Evolutionary conservation across 2,113 vertebrate genomes (phyloP), one percentile per base, ranked within the genome.

Genomic region (Mus musculus): DNA sequence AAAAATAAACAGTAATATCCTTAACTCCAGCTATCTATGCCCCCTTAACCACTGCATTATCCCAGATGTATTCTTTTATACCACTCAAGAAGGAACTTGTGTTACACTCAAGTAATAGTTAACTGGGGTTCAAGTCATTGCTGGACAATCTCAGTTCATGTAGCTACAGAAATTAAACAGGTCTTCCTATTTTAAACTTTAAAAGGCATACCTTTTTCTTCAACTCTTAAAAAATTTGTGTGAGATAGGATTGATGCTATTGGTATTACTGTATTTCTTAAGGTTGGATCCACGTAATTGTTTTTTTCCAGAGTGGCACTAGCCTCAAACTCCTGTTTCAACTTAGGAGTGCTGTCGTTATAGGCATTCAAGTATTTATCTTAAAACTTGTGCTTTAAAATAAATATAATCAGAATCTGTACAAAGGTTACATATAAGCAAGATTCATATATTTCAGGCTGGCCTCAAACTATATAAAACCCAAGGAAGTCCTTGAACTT

Each of bases 381-480:
- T 65, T 90, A 73, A 92, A 36, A n/a, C 9, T 59, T n/a, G 19
- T n/a, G 19, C 12, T 54, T 54, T 54, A 14, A 76, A 26, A 67
- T 94, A 69, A 89, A 94, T 78, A 49, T 2, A 92, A 75, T 52
- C 69, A 71, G 30, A 93, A 90, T 94, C 5, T 72, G 22, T 36
- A 67, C 28, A 81, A 80, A 56, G 17, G 61, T n/a, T 24, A 39
- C 14, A 22, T 87, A 52, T 33, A 88, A 24, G 49, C 49, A 72
- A n/a, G 3, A 46, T 73, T 16, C 24, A 20, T 36, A 24, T 72
- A 56, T 17, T 26, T 6, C 4, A 28, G 22, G 33, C 22, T 56
- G 14, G 9, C 52, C 49, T 73, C 30, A 54, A 71, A 88, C 33
- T 56, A 49, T 67, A 5, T 52, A 71, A 69, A 69, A 52, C 65